Evolutionary conservation across 2,888 invertebrate genomes (phyloP).

Genomic region (Lasius platythorax): DNA sequence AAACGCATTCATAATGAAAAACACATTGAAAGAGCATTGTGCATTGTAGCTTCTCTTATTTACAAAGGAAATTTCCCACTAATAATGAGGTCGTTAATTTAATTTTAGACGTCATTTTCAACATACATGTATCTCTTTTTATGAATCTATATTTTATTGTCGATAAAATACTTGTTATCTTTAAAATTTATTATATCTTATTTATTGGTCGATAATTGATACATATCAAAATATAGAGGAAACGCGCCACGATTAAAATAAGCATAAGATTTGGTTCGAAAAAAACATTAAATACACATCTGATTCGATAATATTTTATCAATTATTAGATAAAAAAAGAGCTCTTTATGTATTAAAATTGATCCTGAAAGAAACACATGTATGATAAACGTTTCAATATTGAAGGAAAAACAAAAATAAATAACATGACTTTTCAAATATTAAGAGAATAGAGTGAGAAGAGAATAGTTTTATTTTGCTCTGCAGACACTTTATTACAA

Average conservation of each 20-base stretch:
- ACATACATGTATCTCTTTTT: background rate
- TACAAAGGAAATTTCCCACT: background rate
- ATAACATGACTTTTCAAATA: background rate
- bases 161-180: slow-evolving; percentile 5
- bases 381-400: background rate
- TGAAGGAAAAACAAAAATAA: background rate
- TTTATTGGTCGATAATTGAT: slow-evolving; percentile 15
- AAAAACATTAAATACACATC: slow-evolving; percentile 11
- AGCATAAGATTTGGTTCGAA: background rate
- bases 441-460: background rate
- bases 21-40: background rate
- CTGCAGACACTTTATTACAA: slow-evolving; percentile 28
- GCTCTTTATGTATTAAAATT: background rate
- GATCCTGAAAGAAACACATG: slow-evolving; percentile 5
- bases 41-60: background rate
- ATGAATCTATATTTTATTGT: background rate
- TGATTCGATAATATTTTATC: slow-evolving; percentile 32
- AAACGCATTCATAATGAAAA: slow-evolving; percentile 23
- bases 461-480: background rate
- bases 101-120: background rate
- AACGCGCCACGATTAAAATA: background rate
- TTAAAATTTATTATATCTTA: background rate
- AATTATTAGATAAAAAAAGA: slow-evolving; percentile 6
- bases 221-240: slow-evolving; percentile 9
- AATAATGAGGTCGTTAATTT: background rate